phyloP scores from a whole-genome alignment of 2,888 invertebrate genomes.

The Ennomos erosarius region DNA sequence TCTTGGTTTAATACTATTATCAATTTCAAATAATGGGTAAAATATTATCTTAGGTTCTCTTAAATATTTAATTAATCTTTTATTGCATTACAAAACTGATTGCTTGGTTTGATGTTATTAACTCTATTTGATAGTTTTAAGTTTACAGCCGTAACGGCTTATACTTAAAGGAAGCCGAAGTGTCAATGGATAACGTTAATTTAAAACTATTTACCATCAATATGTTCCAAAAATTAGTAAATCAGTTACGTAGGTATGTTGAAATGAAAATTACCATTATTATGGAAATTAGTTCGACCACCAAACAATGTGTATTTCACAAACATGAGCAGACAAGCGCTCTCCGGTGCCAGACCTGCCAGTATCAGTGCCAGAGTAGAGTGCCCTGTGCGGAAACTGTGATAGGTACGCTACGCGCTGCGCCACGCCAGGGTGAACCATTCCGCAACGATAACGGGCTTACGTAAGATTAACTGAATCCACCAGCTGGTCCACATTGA shows the following conservation, averaged over 20 bases:
- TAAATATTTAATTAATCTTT: too few species aligned
- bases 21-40: too few species aligned
- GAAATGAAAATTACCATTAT: conserved; percentile 5
- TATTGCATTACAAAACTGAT: too few species aligned
- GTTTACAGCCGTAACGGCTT: too few species aligned
- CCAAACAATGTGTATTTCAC: conserved; percentile 3
- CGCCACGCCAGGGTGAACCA: background rate
- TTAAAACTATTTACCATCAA: background rate
- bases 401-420: background rate
- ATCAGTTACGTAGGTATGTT: background rate
- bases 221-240: too few species aligned
- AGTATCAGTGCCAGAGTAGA: too few species aligned
- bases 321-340: background rate
- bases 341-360: background rate
- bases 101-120: too few species aligned
- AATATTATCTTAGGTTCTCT: too few species aligned
- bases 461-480: background rate
- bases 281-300: background rate
- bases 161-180: too few species aligned
- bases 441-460: conserved; percentile 6
- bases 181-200: too few species aligned
- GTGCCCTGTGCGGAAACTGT: background rate
- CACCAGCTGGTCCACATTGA: conserved; percentile 1
- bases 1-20: too few species aligned
- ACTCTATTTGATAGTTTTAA: too few species aligned